phyloP scores from a whole-genome alignment of 2,113 vertebrate genomes.

The Eudyptes chrysolophus region DNA sequence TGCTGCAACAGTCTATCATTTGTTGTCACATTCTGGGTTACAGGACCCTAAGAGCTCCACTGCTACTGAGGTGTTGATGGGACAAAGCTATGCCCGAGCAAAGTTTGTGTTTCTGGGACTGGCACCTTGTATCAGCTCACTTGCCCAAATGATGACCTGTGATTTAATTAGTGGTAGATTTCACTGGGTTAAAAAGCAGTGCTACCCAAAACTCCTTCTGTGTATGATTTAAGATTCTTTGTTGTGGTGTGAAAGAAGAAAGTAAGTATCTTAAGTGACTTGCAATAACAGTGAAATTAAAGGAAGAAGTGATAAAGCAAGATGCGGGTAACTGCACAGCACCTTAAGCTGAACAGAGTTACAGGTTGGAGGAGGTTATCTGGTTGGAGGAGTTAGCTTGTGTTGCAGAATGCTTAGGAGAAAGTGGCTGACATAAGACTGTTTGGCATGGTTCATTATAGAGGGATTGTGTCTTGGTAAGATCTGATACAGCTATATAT shows the following conservation, averaged over 20 bases:
- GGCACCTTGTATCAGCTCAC: not conserved
- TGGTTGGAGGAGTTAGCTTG: not conserved
- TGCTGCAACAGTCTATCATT: not conserved
- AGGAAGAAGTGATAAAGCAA: not conserved
- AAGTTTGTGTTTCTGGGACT: not conserved
- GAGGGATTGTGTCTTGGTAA: not conserved
- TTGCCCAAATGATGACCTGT: not conserved
- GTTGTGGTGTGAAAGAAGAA: not conserved
- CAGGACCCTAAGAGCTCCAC: not conserved
- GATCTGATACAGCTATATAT: not conserved
- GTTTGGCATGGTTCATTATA: not conserved
- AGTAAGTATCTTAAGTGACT: not conserved
- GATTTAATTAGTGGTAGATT: not conserved
- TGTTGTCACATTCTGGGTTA: not conserved
- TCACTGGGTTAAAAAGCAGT: not conserved
- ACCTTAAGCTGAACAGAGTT: not conserved
- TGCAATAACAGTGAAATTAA: not conserved
- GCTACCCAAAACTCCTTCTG: not conserved
- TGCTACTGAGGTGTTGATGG: not conserved
- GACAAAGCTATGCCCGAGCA: not conserved
- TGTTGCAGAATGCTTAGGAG: not conserved
- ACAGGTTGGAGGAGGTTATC: not conserved
- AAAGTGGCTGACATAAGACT: not conserved
- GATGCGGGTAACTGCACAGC: not conserved
- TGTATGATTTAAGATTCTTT: not conserved